These are phyloP conservation scores for Myotis daubentonii DNA, from an alignment of 2,797 vertebrate genomes.

Conservation along the genomic window DNA sequence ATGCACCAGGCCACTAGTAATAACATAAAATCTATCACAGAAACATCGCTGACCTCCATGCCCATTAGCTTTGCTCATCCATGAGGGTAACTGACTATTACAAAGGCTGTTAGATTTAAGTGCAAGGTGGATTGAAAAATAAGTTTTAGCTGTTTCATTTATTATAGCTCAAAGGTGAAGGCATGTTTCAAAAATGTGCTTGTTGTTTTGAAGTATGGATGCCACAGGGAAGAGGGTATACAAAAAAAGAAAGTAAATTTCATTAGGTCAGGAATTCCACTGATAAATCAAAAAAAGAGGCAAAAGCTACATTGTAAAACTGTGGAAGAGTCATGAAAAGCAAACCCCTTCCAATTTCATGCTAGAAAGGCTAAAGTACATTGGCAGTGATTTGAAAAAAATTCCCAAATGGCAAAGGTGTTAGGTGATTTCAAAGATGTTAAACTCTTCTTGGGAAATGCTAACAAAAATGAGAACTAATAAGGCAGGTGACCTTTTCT, in stretches of 20 bases:
- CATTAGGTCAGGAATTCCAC: conserved; percentile 42
- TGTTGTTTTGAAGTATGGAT: conserved; percentile 45
- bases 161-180: background rate
- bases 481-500: background rate
- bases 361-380: background rate
- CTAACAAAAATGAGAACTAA: background rate
- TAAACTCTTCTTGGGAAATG: conserved; percentile 15
- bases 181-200: background rate
- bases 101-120: conserved; percentile 34
- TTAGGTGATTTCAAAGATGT: background rate
- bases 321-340: background rate
- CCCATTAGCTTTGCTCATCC: background rate
- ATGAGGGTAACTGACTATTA: conserved; percentile 27
- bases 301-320: background rate
- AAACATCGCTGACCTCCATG: conserved; percentile 36
- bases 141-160: conserved; percentile 29
- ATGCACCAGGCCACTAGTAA: background rate
- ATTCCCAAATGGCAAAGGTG: background rate
- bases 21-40: conserved; percentile 18
- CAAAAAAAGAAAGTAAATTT: conserved; percentile 44
- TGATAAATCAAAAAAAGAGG: background rate
- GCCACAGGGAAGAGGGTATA: background rate
- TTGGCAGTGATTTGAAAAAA: background rate
- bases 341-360: background rate
- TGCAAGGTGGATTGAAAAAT: conserved; percentile 36